Base-by-base conservation (phyloP, 2,113 vertebrate species). In the Nanorana parkeri region DNA sequence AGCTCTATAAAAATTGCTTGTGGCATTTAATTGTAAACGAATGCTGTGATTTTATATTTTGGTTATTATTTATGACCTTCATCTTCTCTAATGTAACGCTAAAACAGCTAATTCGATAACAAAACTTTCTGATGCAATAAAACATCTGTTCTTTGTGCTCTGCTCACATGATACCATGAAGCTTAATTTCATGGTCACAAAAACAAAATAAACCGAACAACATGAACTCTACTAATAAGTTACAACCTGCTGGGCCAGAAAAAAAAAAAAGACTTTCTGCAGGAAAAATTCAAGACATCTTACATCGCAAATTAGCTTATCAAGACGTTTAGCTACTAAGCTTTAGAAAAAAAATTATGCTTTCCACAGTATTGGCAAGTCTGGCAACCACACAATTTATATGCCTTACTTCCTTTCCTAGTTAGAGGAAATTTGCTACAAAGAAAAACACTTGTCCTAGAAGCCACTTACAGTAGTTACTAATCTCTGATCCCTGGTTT, bases 1-100 rank as follows among this genome's bases (percentile, higher is more conserved):
- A 64, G n/a, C 58, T 26, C 64, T 77, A 36, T 77, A 41, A 77
- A 77, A 76, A 77, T 63, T 47, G 36, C 32, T 28, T 64, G 60
- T 77, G 74, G 74, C 58, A 77, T 41, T 64, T 77, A 52, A 77
- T 77, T 51, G 74, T 64, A 77, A 77, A 77, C 63, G 32, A 64
- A 28, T 26, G 16, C 17, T 28, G 15, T 24, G 47, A 77, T 65
- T 23, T 64, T 51, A 64, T 64, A 77, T 77, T 77, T 77, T 52
- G 23, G 21, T 75, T 60, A 61, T 75, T 61, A 75, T 75, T 75
- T 75, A 75, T 32, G 54, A 60, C 72, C 72, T 75, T 75, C 72
- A 75, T 61, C 72, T 60, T 75, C 28, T 61, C 21, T 41, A 36
- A 60, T 41, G 55, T 36, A 61, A 75, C 60, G 41, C 28, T 75